Conservation (phyloP, 2,888 invertebrate genomes). For the Cryptosula pallasiana region DNA sequence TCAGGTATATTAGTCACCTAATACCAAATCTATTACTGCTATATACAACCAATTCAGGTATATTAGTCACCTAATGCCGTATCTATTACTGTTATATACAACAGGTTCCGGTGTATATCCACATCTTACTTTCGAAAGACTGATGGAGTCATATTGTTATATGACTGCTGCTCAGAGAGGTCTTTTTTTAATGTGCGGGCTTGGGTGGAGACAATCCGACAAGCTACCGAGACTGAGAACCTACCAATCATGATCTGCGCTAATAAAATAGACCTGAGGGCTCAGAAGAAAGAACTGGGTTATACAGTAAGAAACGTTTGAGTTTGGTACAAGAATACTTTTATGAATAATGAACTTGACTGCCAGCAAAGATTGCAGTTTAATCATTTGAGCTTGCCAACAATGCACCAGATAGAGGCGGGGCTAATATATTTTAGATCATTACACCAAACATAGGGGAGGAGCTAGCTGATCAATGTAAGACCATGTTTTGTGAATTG, state of each 20-base stretch:
- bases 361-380: too few relatives aligned
- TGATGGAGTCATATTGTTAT: constrained; percentile 61
- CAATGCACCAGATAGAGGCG: too few relatives aligned
- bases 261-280: constrained; percentile 60
- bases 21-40: too few relatives aligned
- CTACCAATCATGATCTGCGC: constrained; percentile 61
- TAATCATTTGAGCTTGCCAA: too few relatives aligned
- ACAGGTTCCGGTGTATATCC: constrained; percentile 60
- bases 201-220: constrained; percentile 59
- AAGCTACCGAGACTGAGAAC: constrained; percentile 52
- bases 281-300: constrained; percentile 40
- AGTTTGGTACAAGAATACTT: neutral
- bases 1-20: too few relatives aligned
- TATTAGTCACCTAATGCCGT: too few relatives aligned
- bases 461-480: constrained; percentile 13
- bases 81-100: too few relatives aligned
- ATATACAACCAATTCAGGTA: too few relatives aligned
- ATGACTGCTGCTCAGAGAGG: constrained; percentile 60
- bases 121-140: constrained; percentile 62
- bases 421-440: neutral
- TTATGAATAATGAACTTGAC: too few relatives aligned
- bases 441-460: constrained; percentile 7
- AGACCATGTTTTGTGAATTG: constrained; percentile 17
- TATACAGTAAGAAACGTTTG: neutral
- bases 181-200: constrained; percentile 61